Evolutionary conservation across 2,113 vertebrate genomes (phyloP), one percentile per base, ranked within the genome.

Genomic region (Toxostoma redivivum): DNA sequence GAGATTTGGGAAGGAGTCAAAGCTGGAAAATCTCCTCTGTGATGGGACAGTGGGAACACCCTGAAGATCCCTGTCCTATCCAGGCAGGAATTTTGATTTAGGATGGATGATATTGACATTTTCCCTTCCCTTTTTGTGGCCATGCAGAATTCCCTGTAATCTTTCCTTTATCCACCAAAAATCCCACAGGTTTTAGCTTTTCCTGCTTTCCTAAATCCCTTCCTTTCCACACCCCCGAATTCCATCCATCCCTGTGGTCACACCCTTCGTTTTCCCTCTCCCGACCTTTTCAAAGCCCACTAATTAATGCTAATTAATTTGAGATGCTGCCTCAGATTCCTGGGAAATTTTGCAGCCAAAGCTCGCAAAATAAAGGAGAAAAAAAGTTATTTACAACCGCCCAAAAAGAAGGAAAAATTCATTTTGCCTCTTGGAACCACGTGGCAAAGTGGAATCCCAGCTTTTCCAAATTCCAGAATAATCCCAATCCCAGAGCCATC

Each of bases 401-500:
- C 4, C 15, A 19, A 60, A 60, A 27, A 3, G 4, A 66, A 67
- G 10, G 53, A 38, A 66, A 28, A 19, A 47, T 35, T 3, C 71
- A 40, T 18, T 78, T 90, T 1, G 23, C 14, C 7, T 40, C 48
- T 81, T 54, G 37, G 15, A 81, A 14, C 21, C n/a, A n/a, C n/a
- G n/a, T n/a, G n/a, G 25, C 23, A 56, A 21, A 44, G 10, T 28
- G 27, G 15, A 54, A 54, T 73, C 20, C 15, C 40, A 5, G 27
- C 7, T 10, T 24, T 79, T 64, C 79, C 74, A 83, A 86, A 66
- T 31, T 48, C 73, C 74, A 65, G 3, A 74, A 50, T 94, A 80
- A 94, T 90, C 85, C 66, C 72, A 50, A 2, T 47, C 88, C 86
- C 81, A 88, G 86, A 90, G 58, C 56, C 92, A 27, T 38, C 66